Base-by-base conservation (phyloP, 2,888 invertebrate genomes). In the Eristalinus sepulchralis region DNA sequence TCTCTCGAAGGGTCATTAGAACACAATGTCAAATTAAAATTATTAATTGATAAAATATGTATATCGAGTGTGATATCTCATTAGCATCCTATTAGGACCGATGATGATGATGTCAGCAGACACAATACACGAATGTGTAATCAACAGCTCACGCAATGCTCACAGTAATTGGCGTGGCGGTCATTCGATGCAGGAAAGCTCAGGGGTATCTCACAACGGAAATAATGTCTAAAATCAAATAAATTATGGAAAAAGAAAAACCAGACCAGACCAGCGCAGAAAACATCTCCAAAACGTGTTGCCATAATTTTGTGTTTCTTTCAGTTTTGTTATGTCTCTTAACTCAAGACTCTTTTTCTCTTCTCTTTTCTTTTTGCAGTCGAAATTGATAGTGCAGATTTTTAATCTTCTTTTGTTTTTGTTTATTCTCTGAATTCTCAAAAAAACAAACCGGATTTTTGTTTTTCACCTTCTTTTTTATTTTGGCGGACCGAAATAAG, bases 301-400 rank as follows among this genome's bases (percentile, higher is more conserved):
- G 87, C 83, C 83, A 80, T 83, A 66, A 83, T 73, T 73, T 67
- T 34, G 67, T 71, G 22, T 67, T 62, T 39, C 13, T 71, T 72
- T 68, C 55, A 13, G 67, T 13, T 59, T 33, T n/a, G 39, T 62
- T 13, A 6, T 17, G 53, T 55, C 39, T 66, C 62, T 68, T 78
- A 77, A 82, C 66, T 73, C 73, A 79, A 79, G 72, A 57, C 66
- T 68, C 73, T 78, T 76, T 72, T 76, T 87, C 75, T 66, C 13
- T 57, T 57, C 22, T 57, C 63, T 33, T 79, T 63, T 70, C 76
- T 77, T 68, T 60, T 73, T 79, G 59, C 86, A 86, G 86, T 83
- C 57, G 22, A 73, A 77, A 72, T 76, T 76, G 72, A 77, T 67
- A 81, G 80, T 47, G 62, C 75, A 63, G 47, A 59, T 72, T 68